Evolutionary conservation across 2,797 vertebrate species (phyloP).

Genomic region (Eurystomus glaucurus): DNA sequence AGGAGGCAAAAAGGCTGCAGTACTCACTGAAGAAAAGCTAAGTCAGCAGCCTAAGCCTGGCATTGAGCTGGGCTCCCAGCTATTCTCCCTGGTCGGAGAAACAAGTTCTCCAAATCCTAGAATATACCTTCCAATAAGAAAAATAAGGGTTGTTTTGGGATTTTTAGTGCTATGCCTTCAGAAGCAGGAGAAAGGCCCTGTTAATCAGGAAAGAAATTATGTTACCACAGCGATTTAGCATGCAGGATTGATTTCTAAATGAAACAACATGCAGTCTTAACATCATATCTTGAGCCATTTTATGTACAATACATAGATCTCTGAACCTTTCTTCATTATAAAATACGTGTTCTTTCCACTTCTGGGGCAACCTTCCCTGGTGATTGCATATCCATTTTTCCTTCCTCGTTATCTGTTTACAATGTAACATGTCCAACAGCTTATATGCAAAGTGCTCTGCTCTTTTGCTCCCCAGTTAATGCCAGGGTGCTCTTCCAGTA

Average conservation of each 20-base stretch:
- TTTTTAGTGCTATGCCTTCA: neutral
- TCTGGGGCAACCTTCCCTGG: neutral
- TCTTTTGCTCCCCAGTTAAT: neutral
- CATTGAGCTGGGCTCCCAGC: neutral
- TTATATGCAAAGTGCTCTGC: neutral
- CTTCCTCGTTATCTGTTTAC: neutral
- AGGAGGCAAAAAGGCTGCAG: constrained; percentile 17
- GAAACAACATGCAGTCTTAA: neutral
- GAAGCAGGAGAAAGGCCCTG: neutral
- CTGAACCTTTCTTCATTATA: neutral
- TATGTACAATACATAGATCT: neutral
- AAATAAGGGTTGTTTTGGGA: neutral
- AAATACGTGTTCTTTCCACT: neutral
- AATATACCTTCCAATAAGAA: neutral
- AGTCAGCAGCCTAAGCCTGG: constrained; percentile 46
- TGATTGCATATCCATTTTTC: neutral
- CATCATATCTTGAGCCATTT: neutral
- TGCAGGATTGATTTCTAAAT: constrained; percentile 14
- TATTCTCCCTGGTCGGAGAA: neutral
- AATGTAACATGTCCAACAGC: neutral
- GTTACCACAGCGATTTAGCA: constrained; percentile 12
- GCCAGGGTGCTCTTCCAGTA: neutral
- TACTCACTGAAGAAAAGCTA: neutral
- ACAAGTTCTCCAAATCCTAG: neutral
- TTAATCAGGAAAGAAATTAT: constrained; percentile 20